Percentiles rank a stretch among this genome's conserved stretches.
phyloP scores from a whole-genome alignment of 1,140 invertebrate genomes.

The Sarcophaga bullata region DNA sequence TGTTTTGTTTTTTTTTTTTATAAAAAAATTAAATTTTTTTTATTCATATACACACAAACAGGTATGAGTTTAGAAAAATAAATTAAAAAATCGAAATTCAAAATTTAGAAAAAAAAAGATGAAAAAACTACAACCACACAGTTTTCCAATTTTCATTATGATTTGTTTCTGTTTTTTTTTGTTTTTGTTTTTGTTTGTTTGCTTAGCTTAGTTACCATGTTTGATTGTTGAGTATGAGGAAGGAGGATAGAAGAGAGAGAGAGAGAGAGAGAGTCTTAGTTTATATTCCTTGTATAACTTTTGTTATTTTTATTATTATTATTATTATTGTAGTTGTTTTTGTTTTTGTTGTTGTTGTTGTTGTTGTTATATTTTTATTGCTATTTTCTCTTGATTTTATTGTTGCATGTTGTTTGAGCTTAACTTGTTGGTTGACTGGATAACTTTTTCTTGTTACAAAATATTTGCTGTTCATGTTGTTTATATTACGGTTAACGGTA shows the following conservation, averaged over 20 bases:
- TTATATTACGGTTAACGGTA: background rate
- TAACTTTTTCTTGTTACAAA: background rate
- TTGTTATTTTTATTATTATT: background rate
- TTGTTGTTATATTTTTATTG: background rate
- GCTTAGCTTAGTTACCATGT: too few species aligned
- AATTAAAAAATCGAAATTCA: background rate
- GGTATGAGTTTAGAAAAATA: background rate
- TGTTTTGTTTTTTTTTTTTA: background rate
- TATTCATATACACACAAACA: background rate
- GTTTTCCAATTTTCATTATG: background rate
- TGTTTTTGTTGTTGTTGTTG: background rate
- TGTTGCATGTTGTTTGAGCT: constrained; percentile 6
- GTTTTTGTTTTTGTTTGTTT: background rate
- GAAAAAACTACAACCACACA: constrained; percentile 18
- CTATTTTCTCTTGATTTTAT: background rate
- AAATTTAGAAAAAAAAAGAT: background rate
- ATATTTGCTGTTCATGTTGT: constrained; percentile 11
- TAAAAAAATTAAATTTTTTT: background rate
- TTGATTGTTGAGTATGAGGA: constrained; percentile 10
- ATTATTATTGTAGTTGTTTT: background rate
- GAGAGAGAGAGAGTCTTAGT: background rate
- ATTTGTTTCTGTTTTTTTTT: background rate
- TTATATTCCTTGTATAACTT: constrained; percentile 3
- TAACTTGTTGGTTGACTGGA: constrained; percentile 14
- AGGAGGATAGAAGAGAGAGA: background rate